These are phyloP conservation scores for Heliconius aoede DNA, from an alignment of 2,888 invertebrate genomes.

Conservation along the genomic window DNA sequence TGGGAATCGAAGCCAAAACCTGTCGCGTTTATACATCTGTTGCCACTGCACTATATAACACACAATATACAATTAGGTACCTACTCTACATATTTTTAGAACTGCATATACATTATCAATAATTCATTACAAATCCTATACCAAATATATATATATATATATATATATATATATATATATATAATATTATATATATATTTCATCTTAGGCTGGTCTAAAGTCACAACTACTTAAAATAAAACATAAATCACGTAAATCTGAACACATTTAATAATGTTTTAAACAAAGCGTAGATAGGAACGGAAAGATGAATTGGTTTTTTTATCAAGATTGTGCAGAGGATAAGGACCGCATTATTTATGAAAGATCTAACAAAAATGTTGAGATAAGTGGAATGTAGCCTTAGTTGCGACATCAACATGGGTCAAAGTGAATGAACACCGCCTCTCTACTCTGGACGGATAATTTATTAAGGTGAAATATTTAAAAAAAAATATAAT, in stretches of 20 bases:
- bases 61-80: too few relatives aligned
- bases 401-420: conserved; percentile 11
- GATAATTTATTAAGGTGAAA: too few relatives aligned
- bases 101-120: too few relatives aligned
- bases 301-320: conserved; percentile 36
- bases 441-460: not conserved
- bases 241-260: conserved; percentile 10
- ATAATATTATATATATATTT: not conserved
- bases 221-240: conserved; percentile 2
- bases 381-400: conserved; percentile 8
- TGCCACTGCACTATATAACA: too few relatives aligned
- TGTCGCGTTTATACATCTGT: too few relatives aligned
- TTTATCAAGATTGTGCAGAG: conserved; percentile 34
- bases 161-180: too few relatives aligned
- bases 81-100: too few relatives aligned
- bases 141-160: too few relatives aligned
- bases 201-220: not conserved
- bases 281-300: conserved; percentile 19
- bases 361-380: conserved; percentile 17
- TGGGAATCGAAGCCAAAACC: too few relatives aligned
- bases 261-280: conserved; percentile 18
- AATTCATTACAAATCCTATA: too few relatives aligned
- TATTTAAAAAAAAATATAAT: too few relatives aligned
- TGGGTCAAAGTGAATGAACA: conserved; percentile 20
- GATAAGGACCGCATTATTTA: conserved; percentile 33